Conservation (phyloP, 2,888 invertebrate species). For the Notodonta ziczac region DNA sequence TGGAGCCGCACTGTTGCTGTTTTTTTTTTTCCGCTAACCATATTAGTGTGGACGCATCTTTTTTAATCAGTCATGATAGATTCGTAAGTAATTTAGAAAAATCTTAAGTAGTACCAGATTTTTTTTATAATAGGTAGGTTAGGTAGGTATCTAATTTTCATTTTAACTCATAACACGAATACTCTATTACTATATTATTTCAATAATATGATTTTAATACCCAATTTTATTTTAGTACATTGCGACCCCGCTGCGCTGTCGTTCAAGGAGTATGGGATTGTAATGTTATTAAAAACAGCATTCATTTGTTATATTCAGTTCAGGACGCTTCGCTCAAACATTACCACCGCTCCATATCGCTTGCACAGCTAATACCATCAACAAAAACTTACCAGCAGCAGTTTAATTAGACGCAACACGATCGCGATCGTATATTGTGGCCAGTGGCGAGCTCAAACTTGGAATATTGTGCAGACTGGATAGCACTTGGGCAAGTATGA, state of each 20-base stretch:
- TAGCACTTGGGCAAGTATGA: not conserved
- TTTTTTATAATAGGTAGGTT: too few relatives aligned
- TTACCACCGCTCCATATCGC: not conserved
- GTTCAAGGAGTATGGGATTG: too few relatives aligned
- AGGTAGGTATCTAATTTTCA: too few relatives aligned
- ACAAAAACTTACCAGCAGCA: not conserved
- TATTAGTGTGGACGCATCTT: conserved; percentile 55
- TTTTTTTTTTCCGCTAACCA: conserved; percentile 53
- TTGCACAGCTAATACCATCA: not conserved
- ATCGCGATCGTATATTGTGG: conserved; percentile 2
- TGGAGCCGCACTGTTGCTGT: conserved; percentile 69
- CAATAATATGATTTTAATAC: too few relatives aligned
- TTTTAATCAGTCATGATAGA: conserved; percentile 29
- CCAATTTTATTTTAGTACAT: too few relatives aligned
- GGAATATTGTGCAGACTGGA: conserved; percentile 3
- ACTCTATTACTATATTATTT: too few relatives aligned
- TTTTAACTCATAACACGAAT: too few relatives aligned
- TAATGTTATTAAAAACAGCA: not conserved
- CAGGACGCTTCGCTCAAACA: not conserved
- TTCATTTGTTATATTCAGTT: not conserved
- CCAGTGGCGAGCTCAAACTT: conserved; percentile 3
- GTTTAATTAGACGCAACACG: conserved; percentile 4
- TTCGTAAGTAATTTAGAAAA: not conserved
- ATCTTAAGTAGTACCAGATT: not conserved
- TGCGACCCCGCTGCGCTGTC: too few relatives aligned